Evolutionary conservation across 2,888 invertebrate genomes (phyloP), one percentile per base, ranked within the genome.

Genomic region (Morpho achilles): DNA sequence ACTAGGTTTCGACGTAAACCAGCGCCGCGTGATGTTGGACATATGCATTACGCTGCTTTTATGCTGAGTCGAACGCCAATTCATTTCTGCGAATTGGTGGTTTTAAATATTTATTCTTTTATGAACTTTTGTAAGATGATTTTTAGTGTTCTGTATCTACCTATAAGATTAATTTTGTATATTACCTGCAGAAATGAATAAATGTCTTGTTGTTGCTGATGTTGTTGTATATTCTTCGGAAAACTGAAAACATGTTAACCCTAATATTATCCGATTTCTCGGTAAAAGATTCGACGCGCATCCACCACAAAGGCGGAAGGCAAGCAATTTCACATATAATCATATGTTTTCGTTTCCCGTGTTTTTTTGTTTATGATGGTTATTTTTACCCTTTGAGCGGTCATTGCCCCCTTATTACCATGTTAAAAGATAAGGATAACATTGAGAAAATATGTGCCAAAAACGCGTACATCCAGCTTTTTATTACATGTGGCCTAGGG

Each of bases 211-310:
- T 16, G 16, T 16, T 16, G n/a, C n/a, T n/a, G n/a, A n/a, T n/a
- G 16, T 16, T 16, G 16, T 16, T 16, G 16, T 1, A 16, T 32
- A 32, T 32, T 32, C 32, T 5, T n/a, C 7, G n/a, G n/a, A 51
- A 32, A 7, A 9, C 23, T n/a, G n/a, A 45, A 8, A 32, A 8
- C 10, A 8, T 52, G 45, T n/a, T 9, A 8, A 52, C 32, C 45
- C 32, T 86, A 79, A 80, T 84, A 85, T 84, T 82, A 80, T 79
- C 74, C 76, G 78, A 80, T 82, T 81, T 74, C 68, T 72, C 75
- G 74, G 75, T 76, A 80, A 82, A 83, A 76, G 79, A 77, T 76
- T 74, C 72, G 67, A 68, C 68, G 71, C 73, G 66, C 65, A 65
- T 61, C 65, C 59, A 59, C 54, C 61, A 75, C 77, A 80, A 78